phyloP scores from a whole-genome alignment of 2,113 vertebrate genomes.

The Pelusios castaneus region DNA sequence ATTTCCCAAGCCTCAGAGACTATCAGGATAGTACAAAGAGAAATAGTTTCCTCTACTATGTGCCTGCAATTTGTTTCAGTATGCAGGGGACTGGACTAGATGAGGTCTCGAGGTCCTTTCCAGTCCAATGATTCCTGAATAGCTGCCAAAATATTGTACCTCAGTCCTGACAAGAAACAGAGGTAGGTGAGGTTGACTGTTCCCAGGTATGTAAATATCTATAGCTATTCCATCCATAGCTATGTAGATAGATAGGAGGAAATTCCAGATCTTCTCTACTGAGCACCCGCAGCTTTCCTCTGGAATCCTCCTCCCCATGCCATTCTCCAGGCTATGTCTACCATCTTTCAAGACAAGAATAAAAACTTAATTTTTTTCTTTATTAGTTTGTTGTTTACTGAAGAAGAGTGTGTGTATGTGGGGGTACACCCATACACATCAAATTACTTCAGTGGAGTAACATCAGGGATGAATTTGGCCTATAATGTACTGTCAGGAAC shows the following conservation, averaged over 20 bases:
- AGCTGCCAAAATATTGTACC: neutral
- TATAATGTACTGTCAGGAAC: neutral
- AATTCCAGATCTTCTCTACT: neutral
- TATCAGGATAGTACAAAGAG: neutral
- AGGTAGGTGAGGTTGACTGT: neutral
- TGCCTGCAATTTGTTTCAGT: neutral
- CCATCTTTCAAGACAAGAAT: neutral
- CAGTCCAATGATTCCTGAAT: neutral
- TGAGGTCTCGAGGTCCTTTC: too few relatives aligned
- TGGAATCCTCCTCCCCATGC: neutral
- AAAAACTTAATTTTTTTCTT: neutral
- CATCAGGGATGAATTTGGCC: neutral
- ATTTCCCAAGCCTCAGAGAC: slow-evolving; percentile 13
- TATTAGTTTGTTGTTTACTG: neutral
- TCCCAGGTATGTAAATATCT: neutral
- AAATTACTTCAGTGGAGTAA: neutral
- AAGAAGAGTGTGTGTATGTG: neutral
- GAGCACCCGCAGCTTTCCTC: neutral
- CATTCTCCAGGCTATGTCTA: neutral
- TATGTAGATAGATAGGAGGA: neutral
- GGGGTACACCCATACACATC: too few relatives aligned
- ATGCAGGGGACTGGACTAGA: too few relatives aligned
- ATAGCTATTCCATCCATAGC: too few relatives aligned
- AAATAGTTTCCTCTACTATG: neutral
- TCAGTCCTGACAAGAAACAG: neutral